These are phyloP conservation scores for Onthophagus sagittarius DNA, from an alignment of 2,888 invertebrate species.

Conservation along the genomic window DNA sequence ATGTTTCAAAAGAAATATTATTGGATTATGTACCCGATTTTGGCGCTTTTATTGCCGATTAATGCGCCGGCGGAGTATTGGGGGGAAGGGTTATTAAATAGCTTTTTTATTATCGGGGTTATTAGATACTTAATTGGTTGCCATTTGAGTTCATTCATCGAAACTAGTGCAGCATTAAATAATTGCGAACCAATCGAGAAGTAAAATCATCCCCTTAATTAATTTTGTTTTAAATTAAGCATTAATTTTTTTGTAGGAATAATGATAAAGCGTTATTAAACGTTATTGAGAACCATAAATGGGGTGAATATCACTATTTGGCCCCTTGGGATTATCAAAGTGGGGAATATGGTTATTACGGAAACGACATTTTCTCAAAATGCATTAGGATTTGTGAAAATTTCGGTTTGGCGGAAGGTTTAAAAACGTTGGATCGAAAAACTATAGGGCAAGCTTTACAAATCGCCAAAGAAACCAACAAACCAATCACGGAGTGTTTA, in stretches of 20 bases:
- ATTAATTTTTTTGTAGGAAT: constrained; percentile 13
- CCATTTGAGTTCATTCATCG: constrained; percentile 68
- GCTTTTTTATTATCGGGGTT: constrained; percentile 65
- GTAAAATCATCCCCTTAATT: constrained; percentile 51
- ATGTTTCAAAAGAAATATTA: constrained; percentile 79
- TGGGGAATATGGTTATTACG: constrained; percentile 77
- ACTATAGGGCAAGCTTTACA: constrained; percentile 63
- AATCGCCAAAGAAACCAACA: constrained; percentile 54
- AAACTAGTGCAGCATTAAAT: constrained; percentile 72
- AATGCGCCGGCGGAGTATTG: constrained; percentile 78
- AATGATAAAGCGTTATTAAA: constrained; percentile 55
- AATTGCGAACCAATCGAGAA: constrained; percentile 65
- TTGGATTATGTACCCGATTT: constrained; percentile 61
- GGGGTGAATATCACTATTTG: constrained; percentile 79
- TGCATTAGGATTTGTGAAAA: constrained; percentile 69
- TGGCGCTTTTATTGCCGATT: constrained; percentile 66
- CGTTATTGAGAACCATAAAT: constrained; percentile 68
- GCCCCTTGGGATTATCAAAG: constrained; percentile 76
- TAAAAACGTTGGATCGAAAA: constrained; percentile 61
- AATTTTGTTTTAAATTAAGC: constrained; percentile 11
- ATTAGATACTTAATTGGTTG: constrained; percentile 62
- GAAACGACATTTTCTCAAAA: constrained; percentile 61
- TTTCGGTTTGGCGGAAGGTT: constrained; percentile 60
- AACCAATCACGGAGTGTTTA: constrained; percentile 57
- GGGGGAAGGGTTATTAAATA: constrained; percentile 62